Conservation (phyloP, 2,797 vertebrate species). For the Rhabdophis nuchalis region DNA sequence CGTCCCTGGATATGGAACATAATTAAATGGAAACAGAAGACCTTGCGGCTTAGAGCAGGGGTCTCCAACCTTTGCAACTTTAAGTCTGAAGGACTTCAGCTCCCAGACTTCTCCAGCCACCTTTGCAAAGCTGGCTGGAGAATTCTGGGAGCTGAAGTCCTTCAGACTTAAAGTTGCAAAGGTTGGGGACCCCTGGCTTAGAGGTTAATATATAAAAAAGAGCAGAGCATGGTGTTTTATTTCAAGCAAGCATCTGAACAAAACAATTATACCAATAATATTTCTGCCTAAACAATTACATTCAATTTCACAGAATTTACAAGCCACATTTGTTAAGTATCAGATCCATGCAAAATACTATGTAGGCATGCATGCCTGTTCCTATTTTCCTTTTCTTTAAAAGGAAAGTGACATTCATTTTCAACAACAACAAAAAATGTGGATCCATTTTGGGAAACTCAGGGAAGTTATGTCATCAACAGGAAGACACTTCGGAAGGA, state of each 20-base stretch:
- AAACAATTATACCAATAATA: neutral
- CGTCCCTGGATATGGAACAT: too few relatives aligned
- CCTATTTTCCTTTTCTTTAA: neutral
- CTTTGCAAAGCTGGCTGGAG: too few relatives aligned
- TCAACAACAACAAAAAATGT: neutral
- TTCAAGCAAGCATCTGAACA: neutral
- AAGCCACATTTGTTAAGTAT: neutral
- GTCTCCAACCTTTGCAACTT: too few relatives aligned
- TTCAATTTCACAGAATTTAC: neutral
- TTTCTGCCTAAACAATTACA: neutral
- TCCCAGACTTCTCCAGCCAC: too few relatives aligned
- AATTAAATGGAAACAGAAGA: too few relatives aligned
- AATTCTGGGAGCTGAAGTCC: too few relatives aligned
- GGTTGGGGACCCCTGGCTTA: too few relatives aligned
- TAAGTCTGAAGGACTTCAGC: too few relatives aligned
- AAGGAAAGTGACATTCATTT: neutral
- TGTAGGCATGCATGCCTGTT: fast-evolving
- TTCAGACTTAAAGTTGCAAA: too few relatives aligned
- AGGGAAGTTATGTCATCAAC: neutral
- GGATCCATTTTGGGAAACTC: constrained; percentile 28
- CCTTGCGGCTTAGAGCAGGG: too few relatives aligned
- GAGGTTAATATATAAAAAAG: neutral
- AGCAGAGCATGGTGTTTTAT: neutral
- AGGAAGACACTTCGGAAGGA: constrained; percentile 9
- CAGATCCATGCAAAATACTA: neutral